Conservation (phyloP, 2,797 vertebrate species). For the Nannoperca obscura region DNA sequence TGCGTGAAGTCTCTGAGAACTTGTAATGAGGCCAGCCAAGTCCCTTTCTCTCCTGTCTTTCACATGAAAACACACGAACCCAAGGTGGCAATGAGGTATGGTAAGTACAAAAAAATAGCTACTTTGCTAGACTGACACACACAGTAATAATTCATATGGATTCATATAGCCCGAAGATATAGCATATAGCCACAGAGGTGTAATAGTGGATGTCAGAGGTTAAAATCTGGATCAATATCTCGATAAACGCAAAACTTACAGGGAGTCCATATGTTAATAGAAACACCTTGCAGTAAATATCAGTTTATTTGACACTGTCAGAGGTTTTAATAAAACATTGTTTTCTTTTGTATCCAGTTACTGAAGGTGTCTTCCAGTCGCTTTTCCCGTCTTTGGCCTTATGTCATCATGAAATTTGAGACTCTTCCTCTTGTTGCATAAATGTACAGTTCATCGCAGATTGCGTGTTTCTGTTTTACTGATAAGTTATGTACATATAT, state of each 20-base stretch:
- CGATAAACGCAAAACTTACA: neutral
- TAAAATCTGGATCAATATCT: conserved; percentile 6
- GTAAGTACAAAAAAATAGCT: conserved; percentile 27
- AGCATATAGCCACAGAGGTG: neutral
- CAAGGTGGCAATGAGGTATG: neutral
- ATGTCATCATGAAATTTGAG: neutral
- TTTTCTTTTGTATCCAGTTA: neutral
- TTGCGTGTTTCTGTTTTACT: neutral
- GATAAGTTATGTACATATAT: no score
- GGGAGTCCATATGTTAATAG: neutral
- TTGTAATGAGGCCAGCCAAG: conserved; percentile 61
- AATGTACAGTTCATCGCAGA: neutral
- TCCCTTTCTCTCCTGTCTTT: conserved; percentile 24
- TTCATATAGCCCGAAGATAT: no score
- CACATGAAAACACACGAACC: neutral
- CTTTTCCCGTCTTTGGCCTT: neutral
- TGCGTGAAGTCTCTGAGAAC: conserved; percentile 44
- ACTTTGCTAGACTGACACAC: neutral
- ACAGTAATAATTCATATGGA: no score
- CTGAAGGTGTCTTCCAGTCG: neutral
- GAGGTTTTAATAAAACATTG: neutral
- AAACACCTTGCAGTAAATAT: neutral
- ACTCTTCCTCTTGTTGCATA: neutral
- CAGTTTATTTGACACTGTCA: neutral
- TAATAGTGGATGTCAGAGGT: neutral